These are phyloP conservation scores for Hexactinellida sp. DNA, from an alignment of 37 sponge, comb jelly and placozoan species.

Conservation along the genomic window DNA sequence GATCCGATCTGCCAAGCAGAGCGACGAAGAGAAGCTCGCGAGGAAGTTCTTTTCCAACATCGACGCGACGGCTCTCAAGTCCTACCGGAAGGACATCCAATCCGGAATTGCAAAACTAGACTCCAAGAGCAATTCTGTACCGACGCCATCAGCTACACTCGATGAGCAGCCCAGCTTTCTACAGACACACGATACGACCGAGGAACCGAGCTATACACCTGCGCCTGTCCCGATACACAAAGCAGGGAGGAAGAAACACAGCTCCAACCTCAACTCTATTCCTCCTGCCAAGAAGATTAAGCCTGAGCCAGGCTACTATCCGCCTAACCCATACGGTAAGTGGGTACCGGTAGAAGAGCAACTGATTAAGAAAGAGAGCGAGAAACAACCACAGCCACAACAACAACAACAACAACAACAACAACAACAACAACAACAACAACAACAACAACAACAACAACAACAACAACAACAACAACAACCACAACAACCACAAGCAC, in stretches of 20 bases:
- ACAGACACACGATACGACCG: not conserved
- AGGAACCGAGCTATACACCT: not conserved
- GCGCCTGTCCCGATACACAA: not conserved
- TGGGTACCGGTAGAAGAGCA: conserved; percentile 1
- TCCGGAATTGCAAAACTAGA: not conserved
- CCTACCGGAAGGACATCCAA: conserved; percentile 18
- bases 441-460: not conserved
- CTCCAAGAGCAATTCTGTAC: not conserved
- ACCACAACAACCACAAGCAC: not conserved
- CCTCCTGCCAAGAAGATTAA: not conserved
- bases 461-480: not conserved
- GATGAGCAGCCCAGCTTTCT: not conserved
- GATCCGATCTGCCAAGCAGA: conserved; percentile 10
- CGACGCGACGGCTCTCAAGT: conserved; percentile 19
- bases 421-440: not conserved
- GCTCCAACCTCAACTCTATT: not conserved
- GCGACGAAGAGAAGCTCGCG: conserved; percentile 16
- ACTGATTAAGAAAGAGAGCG: not conserved
- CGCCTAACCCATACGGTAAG: not conserved
- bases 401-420: not conserved
- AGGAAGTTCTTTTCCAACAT: conserved; percentile 7
- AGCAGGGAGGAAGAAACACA: not conserved
- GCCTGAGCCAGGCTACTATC: not conserved
- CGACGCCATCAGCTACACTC: not conserved
- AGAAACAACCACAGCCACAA: not conserved